Evolutionary conservation across 2,888 invertebrate species (phyloP).

Genomic region (Cyrtodaria siliqua): DNA sequence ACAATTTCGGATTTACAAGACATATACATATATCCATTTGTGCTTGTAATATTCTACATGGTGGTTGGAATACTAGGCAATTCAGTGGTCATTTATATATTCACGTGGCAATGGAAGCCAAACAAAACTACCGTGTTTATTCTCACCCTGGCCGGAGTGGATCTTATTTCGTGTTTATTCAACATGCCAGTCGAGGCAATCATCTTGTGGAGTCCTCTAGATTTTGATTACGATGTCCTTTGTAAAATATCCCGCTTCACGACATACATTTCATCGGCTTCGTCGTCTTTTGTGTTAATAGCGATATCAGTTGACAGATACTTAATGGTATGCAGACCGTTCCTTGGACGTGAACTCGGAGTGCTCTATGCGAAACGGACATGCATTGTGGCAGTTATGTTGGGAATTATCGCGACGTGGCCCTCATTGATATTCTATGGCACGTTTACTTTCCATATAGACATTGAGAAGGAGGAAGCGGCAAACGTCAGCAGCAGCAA

Average conservation of each 20-base stretch:
- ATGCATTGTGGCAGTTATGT: slow-evolving; percentile 46
- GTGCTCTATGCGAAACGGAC: slow-evolving; percentile 54
- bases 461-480: neutral
- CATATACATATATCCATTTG: slow-evolving; percentile 54
- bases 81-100: slow-evolving; percentile 58
- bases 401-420: slow-evolving; percentile 58
- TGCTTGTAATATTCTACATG: slow-evolving; percentile 58
- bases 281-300: slow-evolving; percentile 57
- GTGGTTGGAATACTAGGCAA: slow-evolving; percentile 57
- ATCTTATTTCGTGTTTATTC: slow-evolving; percentile 56
- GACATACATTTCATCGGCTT: slow-evolving; percentile 48
- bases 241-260: slow-evolving; percentile 63
- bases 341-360: slow-evolving; percentile 52
- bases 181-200: slow-evolving; percentile 66
- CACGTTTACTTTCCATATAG: slow-evolving; percentile 39
- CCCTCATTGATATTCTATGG: slow-evolving; percentile 63
- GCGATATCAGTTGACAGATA: slow-evolving; percentile 62
- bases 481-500: slow-evolving; percentile 9
- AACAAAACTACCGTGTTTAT: slow-evolving; percentile 62
- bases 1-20: slow-evolving; percentile 18
- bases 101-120: slow-evolving; percentile 51
- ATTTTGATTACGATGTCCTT: slow-evolving; percentile 56
- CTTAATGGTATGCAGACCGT: slow-evolving; percentile 59
- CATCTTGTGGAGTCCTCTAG: slow-evolving; percentile 52
- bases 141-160: slow-evolving; percentile 59